Evolutionary conservation across 2,797 vertebrate species (phyloP), one percentile per base, ranked within the genome.

Genomic region (Poeciliopsis turneri): DNA sequence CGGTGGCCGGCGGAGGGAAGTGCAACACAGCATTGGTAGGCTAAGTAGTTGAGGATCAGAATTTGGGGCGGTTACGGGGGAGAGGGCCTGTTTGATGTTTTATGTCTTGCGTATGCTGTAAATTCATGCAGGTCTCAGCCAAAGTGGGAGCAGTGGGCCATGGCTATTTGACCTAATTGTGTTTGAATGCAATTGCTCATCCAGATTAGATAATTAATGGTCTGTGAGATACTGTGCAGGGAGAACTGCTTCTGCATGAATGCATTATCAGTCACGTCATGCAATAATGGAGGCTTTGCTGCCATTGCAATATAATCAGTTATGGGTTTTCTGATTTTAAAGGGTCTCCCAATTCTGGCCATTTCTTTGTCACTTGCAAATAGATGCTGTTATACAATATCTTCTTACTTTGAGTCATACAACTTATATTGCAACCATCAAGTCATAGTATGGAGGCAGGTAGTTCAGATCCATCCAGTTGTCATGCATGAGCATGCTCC

Each of bases 401-500:
- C 87, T 88, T 92, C 88, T 90, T 93, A 89, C 64, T 92, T 92
- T 90, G 87, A 90, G 90, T 92, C 93, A 93, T 87, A 92, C 82
- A 92, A 92, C 82, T 93, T 93, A 92, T 93, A 95, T 95, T 95
- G 95, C 93, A 95, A 95, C 94, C 90, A 91, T 93, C 90, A 90
- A 92, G 87, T 95, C 91, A 91, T 91, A 81, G 45, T 87, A 90
- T 88, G 89, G 78, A 92, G 90, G 88, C 85, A 89, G 80, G 82
- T 92, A 80, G 90, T 90, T 94, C 86, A 91, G 82, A 90, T 92
- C 86, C 88, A 90, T 93, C 90, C 92, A 95, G 92, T 93, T 87
- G 91, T 91, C 95, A 95, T 96, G 96, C 95, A 96, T 85, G 88
- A 85, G 90, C 96, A 96, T 96, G 96, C 96, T 95, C 94, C 93